Evolutionary conservation across 1,140 invertebrate genomes (phyloP).

Genomic region (Magallana gigas): DNA sequence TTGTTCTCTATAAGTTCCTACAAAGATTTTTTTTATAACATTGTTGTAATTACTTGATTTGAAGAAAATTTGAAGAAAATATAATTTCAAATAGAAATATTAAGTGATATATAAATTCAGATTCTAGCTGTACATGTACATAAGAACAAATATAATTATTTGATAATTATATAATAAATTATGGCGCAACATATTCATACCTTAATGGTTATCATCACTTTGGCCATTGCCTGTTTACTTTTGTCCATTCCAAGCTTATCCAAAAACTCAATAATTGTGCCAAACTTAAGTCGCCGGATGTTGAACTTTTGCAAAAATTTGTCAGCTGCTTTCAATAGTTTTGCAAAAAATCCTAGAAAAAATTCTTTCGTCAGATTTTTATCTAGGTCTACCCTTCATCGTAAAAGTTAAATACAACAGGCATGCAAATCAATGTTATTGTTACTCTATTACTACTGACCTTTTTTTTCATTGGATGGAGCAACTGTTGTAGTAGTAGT

Average conservation of each 20-base stretch:
- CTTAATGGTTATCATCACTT: constrained; percentile 60
- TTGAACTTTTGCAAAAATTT: constrained; percentile 61
- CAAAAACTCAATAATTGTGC: constrained; percentile 57
- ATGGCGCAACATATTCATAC: not conserved
- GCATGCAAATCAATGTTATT: no score
- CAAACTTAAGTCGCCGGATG: constrained; percentile 59
- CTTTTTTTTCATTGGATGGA: not conserved
- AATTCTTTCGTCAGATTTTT: no score
- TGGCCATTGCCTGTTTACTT: constrained; percentile 56
- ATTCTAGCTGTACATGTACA: not conserved
- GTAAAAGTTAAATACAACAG: no score
- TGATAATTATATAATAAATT: not conserved
- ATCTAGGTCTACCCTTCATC: no score
- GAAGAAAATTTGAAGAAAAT: not conserved
- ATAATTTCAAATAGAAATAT: not conserved
- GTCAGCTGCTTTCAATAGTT: constrained; percentile 52
- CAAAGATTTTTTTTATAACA: not conserved
- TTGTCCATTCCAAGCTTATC: constrained; percentile 55
- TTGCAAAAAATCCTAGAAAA: constrained; percentile 42
- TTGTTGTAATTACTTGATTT: not conserved
- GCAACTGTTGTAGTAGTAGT: constrained; percentile 6
- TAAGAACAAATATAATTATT: not conserved
- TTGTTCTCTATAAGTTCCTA: constrained; percentile 64
- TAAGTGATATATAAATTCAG: not conserved
- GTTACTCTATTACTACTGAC: not conserved